A percentile compares a stretch with the other conserved stretches of the same genome.
Conservation (phyloP, 2,113 vertebrate genomes). For the Psephotus haematonotus region DNA sequence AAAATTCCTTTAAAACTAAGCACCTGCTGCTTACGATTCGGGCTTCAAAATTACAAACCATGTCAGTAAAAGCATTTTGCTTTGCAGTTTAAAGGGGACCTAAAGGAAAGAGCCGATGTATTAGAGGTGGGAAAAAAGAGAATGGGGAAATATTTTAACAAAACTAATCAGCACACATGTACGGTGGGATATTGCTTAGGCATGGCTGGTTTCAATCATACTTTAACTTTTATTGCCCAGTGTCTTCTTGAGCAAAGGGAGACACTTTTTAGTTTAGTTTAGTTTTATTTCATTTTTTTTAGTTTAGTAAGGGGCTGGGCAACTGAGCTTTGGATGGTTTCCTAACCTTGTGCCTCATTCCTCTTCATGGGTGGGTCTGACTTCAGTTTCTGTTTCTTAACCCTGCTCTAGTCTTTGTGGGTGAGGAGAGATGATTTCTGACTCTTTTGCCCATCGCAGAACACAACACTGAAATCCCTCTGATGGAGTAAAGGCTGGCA, state of each 20-base stretch:
- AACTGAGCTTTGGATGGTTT: slow-evolving; percentile 38
- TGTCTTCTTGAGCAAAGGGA: slow-evolving; percentile 30
- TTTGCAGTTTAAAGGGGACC: neutral
- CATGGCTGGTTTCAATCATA: slow-evolving; percentile 40
- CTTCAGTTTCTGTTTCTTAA: slow-evolving; percentile 42
- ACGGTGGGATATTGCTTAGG: slow-evolving; percentile 13
- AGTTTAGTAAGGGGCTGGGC: slow-evolving; percentile 24
- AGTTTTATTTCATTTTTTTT: neutral
- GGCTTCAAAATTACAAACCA: slow-evolving; percentile 11
- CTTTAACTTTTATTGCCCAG: slow-evolving; percentile 35
- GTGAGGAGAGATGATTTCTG: neutral
- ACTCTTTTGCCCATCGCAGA: neutral
- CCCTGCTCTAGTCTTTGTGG: neutral
- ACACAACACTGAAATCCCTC: neutral
- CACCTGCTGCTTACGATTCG: slow-evolving; percentile 61
- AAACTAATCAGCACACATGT: slow-evolving; percentile 1
- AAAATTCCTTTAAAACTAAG: slow-evolving; percentile 49
- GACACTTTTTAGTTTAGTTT: neutral
- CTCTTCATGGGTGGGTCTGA: slow-evolving; percentile 36
- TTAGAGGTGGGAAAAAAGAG: slow-evolving; percentile 20
- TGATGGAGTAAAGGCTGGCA: slow-evolving; percentile 1
- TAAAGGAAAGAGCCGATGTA: neutral
- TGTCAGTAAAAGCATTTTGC: slow-evolving; percentile 46
- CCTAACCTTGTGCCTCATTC: slow-evolving; percentile 50
- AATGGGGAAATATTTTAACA: slow-evolving; percentile 59